phyloP scores from a whole-genome alignment of 2,888 invertebrate genomes.

The Acrobasis repandana region DNA sequence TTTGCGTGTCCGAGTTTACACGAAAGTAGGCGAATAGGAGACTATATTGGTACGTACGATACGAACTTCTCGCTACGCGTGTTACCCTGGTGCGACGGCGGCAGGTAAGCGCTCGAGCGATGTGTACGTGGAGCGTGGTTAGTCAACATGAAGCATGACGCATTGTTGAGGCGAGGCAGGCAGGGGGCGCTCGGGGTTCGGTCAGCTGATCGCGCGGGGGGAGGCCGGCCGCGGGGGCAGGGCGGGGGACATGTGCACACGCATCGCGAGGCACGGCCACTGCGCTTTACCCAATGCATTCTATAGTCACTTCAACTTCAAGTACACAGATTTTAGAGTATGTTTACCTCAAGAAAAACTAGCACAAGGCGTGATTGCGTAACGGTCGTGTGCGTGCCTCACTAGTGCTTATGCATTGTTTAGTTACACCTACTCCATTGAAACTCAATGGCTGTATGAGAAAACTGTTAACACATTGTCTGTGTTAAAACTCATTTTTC shows the following conservation, averaged over 20 bases:
- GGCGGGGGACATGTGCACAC: slow-evolving; percentile 49
- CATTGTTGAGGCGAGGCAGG: slow-evolving; percentile 47
- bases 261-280: slow-evolving; percentile 51
- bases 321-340: slow-evolving; percentile 43
- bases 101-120: slow-evolving; percentile 45
- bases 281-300: slow-evolving; percentile 54
- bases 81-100: slow-evolving; percentile 48
- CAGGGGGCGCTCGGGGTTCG: slow-evolving; percentile 52
- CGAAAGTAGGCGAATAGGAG: slow-evolving; percentile 31
- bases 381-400: slow-evolving; percentile 52
- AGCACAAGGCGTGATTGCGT: slow-evolving; percentile 66
- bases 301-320: slow-evolving; percentile 48
- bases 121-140: slow-evolving; percentile 50
- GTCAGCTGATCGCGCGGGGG: slow-evolving; percentile 70
- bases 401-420: slow-evolving; percentile 41
- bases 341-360: slow-evolving; percentile 59
- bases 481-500: not conserved
- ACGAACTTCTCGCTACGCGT: slow-evolving; percentile 41
- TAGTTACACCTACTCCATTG: slow-evolving; percentile 44
- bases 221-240: slow-evolving; percentile 28
- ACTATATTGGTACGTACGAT: slow-evolving; percentile 26
- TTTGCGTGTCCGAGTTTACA: slow-evolving; percentile 25
- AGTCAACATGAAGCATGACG: slow-evolving; percentile 60
- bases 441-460: slow-evolving; percentile 50
- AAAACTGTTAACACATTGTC: slow-evolving; percentile 13